phyloP scores from a whole-genome alignment of 2,797 vertebrate genomes.

The Parauchenoglanis ngamensis region DNA sequence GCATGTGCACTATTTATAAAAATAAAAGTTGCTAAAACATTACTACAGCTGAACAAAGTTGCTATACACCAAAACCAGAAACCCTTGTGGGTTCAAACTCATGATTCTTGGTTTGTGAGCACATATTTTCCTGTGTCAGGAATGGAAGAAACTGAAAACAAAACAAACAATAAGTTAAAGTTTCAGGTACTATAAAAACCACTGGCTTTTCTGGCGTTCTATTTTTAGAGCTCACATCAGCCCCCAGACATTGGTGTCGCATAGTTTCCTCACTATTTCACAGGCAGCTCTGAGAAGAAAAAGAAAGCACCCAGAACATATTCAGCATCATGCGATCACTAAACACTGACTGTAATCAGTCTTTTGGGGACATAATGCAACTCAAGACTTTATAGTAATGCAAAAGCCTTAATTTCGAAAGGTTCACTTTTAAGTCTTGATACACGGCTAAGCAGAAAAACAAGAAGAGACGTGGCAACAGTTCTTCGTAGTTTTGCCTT shows the following conservation, averaged over 20 bases:
- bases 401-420: background rate
- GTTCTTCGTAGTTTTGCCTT: conserved; percentile 83
- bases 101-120: conserved; percentile 44
- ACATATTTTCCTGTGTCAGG: conserved; percentile 54
- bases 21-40: background rate
- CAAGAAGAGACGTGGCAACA: conserved; percentile 65
- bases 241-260: conserved; percentile 34
- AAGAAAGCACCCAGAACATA: conserved; percentile 47
- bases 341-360: background rate
- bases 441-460: conserved; percentile 15
- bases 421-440: conserved; percentile 16
- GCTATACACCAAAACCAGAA: conserved; percentile 4
- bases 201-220: conserved; percentile 71
- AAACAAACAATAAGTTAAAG: conserved; percentile 71
- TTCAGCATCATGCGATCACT: conserved; percentile 22
- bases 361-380: conserved; percentile 17
- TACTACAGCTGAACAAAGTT: background rate
- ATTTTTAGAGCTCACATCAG: conserved; percentile 69
- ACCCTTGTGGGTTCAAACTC: background rate
- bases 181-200: conserved; percentile 81
- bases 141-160: conserved; percentile 62
- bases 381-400: background rate
- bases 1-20: background rate
- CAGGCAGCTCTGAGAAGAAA: conserved; percentile 51
- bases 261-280: conserved; percentile 59